phyloP scores from a whole-genome alignment of 2,113 vertebrate genomes.

The Noturus placidus region DNA sequence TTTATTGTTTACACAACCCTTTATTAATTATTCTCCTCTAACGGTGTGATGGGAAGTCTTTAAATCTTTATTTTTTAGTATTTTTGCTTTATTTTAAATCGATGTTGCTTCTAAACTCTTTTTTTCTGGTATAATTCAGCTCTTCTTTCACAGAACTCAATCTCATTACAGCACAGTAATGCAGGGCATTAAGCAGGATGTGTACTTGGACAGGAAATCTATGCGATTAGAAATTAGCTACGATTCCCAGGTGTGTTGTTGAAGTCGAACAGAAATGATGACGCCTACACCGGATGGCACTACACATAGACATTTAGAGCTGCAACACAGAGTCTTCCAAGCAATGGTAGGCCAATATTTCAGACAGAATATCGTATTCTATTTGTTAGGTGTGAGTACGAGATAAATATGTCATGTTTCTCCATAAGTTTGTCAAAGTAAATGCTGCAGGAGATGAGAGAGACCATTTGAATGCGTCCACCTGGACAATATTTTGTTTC shows the following conservation, averaged over 20 bases:
- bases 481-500: neutral
- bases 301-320: too few species aligned
- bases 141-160: neutral
- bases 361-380: neutral
- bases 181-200: constrained; percentile 40
- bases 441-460: neutral
- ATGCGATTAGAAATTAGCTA: constrained; percentile 33
- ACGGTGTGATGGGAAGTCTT: neutral
- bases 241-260: constrained; percentile 20
- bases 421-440: neutral
- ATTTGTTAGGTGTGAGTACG: neutral
- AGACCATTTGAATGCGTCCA: neutral
- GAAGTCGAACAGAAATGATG: constrained; percentile 28
- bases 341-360: neutral
- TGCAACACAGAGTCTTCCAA: neutral
- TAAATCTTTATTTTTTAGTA: neutral
- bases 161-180: constrained; percentile 42
- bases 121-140: constrained; percentile 9
- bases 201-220: constrained; percentile 43
- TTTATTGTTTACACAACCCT: neutral
- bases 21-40: neutral
- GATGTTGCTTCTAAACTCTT: constrained; percentile 2
- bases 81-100: neutral
- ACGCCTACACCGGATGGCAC: constrained; percentile 6
- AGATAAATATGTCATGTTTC: neutral